phyloP scores from a whole-genome alignment of 2,888 invertebrate genomes.

The Galerucella nymphaeae region DNA sequence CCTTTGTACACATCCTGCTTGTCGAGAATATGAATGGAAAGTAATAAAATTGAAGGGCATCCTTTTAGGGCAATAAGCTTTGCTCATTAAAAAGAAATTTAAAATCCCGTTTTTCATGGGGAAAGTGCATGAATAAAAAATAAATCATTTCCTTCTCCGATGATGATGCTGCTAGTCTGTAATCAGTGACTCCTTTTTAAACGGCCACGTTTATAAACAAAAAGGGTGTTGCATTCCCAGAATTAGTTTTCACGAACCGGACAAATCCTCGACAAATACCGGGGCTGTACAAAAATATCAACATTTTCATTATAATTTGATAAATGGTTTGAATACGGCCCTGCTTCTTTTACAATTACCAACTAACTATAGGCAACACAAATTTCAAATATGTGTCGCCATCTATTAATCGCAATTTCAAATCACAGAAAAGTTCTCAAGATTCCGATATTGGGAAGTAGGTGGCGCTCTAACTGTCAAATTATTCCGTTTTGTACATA shows the following conservation, averaged over 20 bases:
- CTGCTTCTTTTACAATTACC: too few relatives aligned
- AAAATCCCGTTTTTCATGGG: constrained; percentile 37
- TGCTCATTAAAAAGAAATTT: constrained; percentile 37
- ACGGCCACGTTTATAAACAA: constrained; percentile 22
- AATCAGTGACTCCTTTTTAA: constrained; percentile 29
- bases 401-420: too few relatives aligned
- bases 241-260: constrained; percentile 29
- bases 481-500: too few relatives aligned
- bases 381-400: too few relatives aligned
- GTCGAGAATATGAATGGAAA: constrained; percentile 33
- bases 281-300: not conserved
- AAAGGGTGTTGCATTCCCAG: constrained; percentile 36
- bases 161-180: constrained; percentile 3
- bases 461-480: too few relatives aligned
- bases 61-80: constrained; percentile 38
- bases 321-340: too few relatives aligned
- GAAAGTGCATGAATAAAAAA: constrained; percentile 36
- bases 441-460: too few relatives aligned
- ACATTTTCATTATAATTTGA: too few relatives aligned
- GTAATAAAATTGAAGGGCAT: constrained; percentile 38
- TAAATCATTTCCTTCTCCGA: constrained; percentile 37
- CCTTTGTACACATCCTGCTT: constrained; percentile 21
- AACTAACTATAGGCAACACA: too few relatives aligned
- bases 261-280: constrained; percentile 15
- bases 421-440: too few relatives aligned